phyloP scores from a whole-genome alignment of 2,113 vertebrate genomes.

The Poeciliopsis occidentalis region DNA sequence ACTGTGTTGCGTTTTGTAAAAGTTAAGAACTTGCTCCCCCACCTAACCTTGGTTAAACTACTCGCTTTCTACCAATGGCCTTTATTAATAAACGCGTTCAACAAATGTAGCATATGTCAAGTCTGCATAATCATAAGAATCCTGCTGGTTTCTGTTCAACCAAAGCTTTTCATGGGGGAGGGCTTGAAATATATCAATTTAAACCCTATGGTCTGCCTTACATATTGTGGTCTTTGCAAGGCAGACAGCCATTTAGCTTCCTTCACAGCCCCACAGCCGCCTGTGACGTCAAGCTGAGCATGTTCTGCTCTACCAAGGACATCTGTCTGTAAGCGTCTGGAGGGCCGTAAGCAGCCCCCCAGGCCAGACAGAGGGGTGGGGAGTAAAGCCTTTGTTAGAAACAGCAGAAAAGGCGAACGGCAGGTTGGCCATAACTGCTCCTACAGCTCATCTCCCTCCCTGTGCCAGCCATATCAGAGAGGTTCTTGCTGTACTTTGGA shows the following conservation, averaged over 20 bases:
- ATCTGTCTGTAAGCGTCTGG: conserved; percentile 84
- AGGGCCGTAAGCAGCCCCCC: conserved; percentile 64
- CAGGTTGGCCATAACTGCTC: conserved; percentile 71
- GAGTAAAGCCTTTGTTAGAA: conserved; percentile 76
- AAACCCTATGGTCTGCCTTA: conserved; percentile 50
- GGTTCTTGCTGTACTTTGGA: conserved; percentile 52
- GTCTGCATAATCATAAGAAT: conserved; percentile 37
- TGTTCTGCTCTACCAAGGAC: conserved; percentile 81
- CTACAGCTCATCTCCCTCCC: conserved; percentile 52
- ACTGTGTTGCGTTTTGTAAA: background rate
- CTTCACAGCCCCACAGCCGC: conserved; percentile 61
- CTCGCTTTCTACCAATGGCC: conserved; percentile 9
- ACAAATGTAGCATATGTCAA: conserved; percentile 49
- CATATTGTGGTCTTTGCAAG: conserved; percentile 57
- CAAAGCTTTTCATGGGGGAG: conserved; percentile 24
- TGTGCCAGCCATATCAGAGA: conserved; percentile 32
- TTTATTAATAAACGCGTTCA: conserved; percentile 26
- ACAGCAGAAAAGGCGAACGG: conserved; percentile 71
- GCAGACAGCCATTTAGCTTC: conserved; percentile 55
- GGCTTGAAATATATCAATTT: conserved; percentile 20
- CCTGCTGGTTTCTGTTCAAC: conserved; percentile 48
- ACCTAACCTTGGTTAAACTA: conserved; percentile 24
- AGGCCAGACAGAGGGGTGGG: conserved; percentile 41
- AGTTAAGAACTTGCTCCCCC: background rate
- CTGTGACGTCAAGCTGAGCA: conserved; percentile 74